phyloP scores from a whole-genome alignment of 2,888 invertebrate species.

The Crepidodera aurea region DNA sequence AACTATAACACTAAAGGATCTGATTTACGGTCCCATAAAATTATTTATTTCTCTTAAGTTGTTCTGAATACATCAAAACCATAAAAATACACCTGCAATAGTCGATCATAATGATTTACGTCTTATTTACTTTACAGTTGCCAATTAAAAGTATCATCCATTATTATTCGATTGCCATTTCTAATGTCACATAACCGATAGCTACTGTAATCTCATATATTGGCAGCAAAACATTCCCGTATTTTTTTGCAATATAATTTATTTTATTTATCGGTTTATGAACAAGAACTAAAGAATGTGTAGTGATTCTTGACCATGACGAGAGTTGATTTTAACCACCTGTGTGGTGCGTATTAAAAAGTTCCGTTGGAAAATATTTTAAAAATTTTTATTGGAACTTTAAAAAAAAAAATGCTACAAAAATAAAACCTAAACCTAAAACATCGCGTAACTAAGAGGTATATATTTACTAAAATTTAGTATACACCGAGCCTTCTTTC shows the following conservation, averaged over 20 bases:
- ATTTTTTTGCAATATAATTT: constrained; percentile 31
- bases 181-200: constrained; percentile 38
- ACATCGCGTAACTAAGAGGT: too few relatives aligned
- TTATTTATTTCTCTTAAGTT: constrained; percentile 34
- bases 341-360: too few relatives aligned
- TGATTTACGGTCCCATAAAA: constrained; percentile 38
- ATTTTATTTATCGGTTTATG: constrained; percentile 31
- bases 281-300: constrained; percentile 23
- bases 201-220: constrained; percentile 37
- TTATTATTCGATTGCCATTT: constrained; percentile 39
- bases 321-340: neutral
- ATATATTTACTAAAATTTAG: too few relatives aligned
- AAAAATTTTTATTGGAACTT: too few relatives aligned
- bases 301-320: neutral
- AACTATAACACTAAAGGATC: constrained; percentile 35
- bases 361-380: too few relatives aligned
- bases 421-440: too few relatives aligned
- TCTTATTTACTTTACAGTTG: constrained; percentile 39
- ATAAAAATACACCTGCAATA: constrained; percentile 36
- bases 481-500: too few relatives aligned
- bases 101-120: constrained; percentile 40
- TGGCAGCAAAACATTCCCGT: constrained; percentile 30
- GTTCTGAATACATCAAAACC: constrained; percentile 33
- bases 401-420: too few relatives aligned
- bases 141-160: constrained; percentile 41